Evolutionary conservation across 1,140 invertebrate species (phyloP).

Genomic region (Caenorhabditis inopinata): DNA sequence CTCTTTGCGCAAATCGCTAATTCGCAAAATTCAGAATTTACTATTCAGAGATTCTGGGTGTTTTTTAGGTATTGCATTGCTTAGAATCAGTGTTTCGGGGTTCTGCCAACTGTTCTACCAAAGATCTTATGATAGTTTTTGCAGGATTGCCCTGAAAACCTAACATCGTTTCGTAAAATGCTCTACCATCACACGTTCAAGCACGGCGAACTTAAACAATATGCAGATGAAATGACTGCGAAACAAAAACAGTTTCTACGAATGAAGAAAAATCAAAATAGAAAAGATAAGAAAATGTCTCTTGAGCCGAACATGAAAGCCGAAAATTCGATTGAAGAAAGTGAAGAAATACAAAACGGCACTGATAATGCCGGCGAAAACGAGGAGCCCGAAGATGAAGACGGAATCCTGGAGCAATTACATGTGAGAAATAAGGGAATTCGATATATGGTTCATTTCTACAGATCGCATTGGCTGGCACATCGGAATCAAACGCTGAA

Average conservation of each 20-base stretch:
- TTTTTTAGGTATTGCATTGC: no score
- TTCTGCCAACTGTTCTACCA: no score
- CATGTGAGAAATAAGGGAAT: not conserved
- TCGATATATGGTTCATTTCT: not conserved
- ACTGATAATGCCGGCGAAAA: not conserved
- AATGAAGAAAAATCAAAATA: constrained; percentile 3
- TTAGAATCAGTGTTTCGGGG: no score
- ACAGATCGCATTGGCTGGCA: not conserved
- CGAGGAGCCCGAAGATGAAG: not conserved
- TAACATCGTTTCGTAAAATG: not conserved
- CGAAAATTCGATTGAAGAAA: not conserved
- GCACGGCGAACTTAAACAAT: constrained; percentile 1
- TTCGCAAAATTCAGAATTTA: no score
- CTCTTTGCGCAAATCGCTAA: no score
- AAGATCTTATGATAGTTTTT: no score
- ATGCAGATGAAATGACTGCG: not conserved
- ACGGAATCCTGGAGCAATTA: not conserved
- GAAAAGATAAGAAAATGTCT: not conserved
- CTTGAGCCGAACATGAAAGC: not conserved
- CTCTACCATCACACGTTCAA: constrained; percentile 20
- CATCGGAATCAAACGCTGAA: not conserved
- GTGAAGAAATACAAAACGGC: not conserved
- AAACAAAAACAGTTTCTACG: not conserved
- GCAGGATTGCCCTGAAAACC: not conserved
- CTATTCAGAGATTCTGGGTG: no score